These are phyloP conservation scores for Fregetta grallaria DNA, from an alignment of 2,113 vertebrate species.

Conservation along the genomic window DNA sequence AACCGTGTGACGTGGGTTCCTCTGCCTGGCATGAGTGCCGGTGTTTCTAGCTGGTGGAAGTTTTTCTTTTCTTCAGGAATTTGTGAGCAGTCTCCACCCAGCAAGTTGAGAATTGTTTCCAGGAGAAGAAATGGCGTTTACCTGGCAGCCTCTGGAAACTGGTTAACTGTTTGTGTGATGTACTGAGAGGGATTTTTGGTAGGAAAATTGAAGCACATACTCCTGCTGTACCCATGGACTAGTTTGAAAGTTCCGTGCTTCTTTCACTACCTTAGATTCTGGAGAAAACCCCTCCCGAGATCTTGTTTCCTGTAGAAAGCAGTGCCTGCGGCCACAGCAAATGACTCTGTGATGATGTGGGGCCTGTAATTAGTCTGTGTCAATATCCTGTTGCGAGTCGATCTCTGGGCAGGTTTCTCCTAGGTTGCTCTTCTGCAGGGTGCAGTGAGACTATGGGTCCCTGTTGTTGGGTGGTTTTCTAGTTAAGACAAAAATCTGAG, in stretches of 20 bases:
- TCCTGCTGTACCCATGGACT: background rate
- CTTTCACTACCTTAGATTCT: background rate
- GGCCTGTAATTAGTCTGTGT: conserved; percentile 53
- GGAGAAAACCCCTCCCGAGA: background rate
- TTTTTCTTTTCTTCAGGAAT: conserved; percentile 54
- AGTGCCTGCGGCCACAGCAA: conserved; percentile 10
- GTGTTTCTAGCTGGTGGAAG: background rate
- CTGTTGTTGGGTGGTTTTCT: background rate
- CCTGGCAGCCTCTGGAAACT: conserved; percentile 33
- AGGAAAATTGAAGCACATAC: background rate
- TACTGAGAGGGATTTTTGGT: background rate
- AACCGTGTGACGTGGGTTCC: background rate
- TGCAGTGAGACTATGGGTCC: fast-evolving
- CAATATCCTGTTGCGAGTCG: background rate
- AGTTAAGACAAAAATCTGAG: background rate
- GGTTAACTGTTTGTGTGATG: conserved; percentile 32
- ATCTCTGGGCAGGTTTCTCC: background rate
- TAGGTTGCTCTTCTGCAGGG: background rate
- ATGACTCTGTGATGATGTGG: conserved; percentile 30
- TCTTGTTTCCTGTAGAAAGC: conserved; percentile 33
- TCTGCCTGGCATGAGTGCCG: background rate
- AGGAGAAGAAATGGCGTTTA: conserved; percentile 2
- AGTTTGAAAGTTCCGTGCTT: background rate
- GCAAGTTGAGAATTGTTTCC: conserved; percentile 39
- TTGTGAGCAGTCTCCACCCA: conserved; percentile 39